Base-by-base conservation (phyloP, 2,888 invertebrate genomes). In the Ophion ventricosus region DNA sequence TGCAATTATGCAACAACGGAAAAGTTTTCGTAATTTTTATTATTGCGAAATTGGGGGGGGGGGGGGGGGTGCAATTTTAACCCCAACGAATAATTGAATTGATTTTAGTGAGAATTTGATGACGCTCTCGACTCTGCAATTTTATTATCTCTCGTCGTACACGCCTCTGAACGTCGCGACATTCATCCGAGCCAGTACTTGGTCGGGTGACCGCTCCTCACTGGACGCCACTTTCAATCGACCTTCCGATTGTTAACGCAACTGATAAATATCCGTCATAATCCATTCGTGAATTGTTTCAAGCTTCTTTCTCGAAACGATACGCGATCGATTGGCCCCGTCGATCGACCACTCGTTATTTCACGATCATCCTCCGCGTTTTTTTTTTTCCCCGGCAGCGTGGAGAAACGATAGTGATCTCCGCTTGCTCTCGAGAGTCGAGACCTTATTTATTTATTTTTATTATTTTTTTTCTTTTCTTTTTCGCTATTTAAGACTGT, bases 361-460 rank as follows among this genome's bases (percentile, higher is more conserved):
- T 76, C 76, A 76, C 80, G 83, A 80, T 76, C 83, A 61, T 76
- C 49, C 75, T 29, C 64, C 35, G 40, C 4, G n/a, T 66, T 29
- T 57, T 70, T 40, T 70, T 40, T 66, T 64, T 72, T 59, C 70
- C 63, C 23, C n/a, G 49, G 54, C 57, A 61, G 69, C 75, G 74
- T 70, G 11, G 29, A 72, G 17, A 17, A 61, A 29, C 70, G 66
- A 56, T 66, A 43, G 29, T 67, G 80, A 54, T 80, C 83, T 83
- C 80, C 72, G n/a, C 23, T 66, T 23, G 29, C 20, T 49, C 49
- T 76, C 76, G 76, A 80, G 80, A 76, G 80, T 70, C 72, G 61
- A 67, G 80, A 77, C 61, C 56, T 25, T 10, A 40, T 40, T 40
- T 40, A 40, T 40, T 10, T 1, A 17, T 2, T 49, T 49, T 49